Percentiles rank a stretch among this genome's conserved stretches.
phyloP scores from a whole-genome alignment of 2,888 invertebrate species.

The Heliconius ethilla region DNA sequence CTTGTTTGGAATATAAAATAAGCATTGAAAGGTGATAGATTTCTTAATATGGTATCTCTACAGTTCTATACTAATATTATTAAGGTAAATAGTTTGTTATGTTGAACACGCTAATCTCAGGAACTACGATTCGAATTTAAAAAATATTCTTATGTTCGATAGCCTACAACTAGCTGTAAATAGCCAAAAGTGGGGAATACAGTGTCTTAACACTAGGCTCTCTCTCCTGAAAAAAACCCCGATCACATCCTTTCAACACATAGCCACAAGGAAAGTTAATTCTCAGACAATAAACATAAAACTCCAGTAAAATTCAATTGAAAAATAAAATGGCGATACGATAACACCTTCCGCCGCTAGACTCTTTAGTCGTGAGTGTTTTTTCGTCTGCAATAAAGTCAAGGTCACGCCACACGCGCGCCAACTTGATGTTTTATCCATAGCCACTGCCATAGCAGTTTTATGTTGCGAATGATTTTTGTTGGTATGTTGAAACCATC shows the following conservation, averaged over 20 bases:
- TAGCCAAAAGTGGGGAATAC: too few relatives aligned
- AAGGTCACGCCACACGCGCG: conserved; percentile 7
- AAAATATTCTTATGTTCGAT: too few relatives aligned
- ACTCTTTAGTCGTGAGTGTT: background rate
- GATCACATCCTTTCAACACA: background rate
- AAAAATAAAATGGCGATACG: background rate
- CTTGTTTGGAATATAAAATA: background rate
- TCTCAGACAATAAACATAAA: background rate
- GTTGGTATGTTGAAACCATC: background rate
- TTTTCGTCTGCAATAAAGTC: conserved; percentile 12
- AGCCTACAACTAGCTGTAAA: too few relatives aligned
- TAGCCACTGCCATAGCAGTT: too few relatives aligned
- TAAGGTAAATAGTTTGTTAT: background rate
- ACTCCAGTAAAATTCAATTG: background rate
- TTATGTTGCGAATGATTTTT: background rate
- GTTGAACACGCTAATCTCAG: too few relatives aligned
- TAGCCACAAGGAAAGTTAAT: background rate
- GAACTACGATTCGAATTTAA: too few relatives aligned
- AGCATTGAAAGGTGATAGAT: background rate
- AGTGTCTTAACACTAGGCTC: background rate
- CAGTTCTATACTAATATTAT: background rate
- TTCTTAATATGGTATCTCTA: background rate
- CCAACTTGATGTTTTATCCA: background rate
- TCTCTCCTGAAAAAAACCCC: background rate
- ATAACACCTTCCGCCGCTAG: background rate